Conservation (phyloP, 2,888 invertebrate species). For the Gastrophysa polygoni region DNA sequence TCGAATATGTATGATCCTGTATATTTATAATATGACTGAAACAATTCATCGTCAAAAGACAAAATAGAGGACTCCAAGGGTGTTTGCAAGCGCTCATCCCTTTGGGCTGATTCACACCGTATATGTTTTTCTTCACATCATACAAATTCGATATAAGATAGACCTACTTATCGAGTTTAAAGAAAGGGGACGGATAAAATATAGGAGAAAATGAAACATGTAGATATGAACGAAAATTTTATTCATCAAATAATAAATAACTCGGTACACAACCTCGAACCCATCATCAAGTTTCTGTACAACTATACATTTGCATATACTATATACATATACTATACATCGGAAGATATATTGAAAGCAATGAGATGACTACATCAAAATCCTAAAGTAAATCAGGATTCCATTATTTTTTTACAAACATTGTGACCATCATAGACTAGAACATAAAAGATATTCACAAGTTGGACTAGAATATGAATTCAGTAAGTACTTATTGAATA, state of each 20-base stretch:
- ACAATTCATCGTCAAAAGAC: too few species aligned
- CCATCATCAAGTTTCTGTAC: constrained; percentile 1
- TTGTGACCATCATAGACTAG: background rate
- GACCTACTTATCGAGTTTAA: too few species aligned
- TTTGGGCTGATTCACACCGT: too few species aligned
- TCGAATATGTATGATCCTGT: too few species aligned
- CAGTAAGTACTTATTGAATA: background rate
- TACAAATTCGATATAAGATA: too few species aligned
- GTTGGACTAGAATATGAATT: background rate
- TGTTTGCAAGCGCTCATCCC: too few species aligned
- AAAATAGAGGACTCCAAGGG: too few species aligned
- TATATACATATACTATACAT: constrained; percentile 2
- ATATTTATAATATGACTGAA: too few species aligned
- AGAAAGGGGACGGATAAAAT: too few species aligned
- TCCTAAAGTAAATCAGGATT: background rate
- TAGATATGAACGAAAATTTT: background rate
- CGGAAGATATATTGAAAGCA: too few species aligned
- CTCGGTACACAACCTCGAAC: constrained; percentile 5
- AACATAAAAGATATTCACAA: background rate
- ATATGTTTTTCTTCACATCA: too few species aligned
- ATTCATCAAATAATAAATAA: constrained; percentile 9
- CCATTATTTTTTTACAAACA: background rate
- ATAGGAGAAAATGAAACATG: too few species aligned
- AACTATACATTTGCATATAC: background rate
- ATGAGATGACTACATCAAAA: background rate